Evolutionary conservation across 1,140 invertebrate species (phyloP), one percentile per base, ranked within the genome.

Genomic region (Ceratoteleas bidentatus): DNA sequence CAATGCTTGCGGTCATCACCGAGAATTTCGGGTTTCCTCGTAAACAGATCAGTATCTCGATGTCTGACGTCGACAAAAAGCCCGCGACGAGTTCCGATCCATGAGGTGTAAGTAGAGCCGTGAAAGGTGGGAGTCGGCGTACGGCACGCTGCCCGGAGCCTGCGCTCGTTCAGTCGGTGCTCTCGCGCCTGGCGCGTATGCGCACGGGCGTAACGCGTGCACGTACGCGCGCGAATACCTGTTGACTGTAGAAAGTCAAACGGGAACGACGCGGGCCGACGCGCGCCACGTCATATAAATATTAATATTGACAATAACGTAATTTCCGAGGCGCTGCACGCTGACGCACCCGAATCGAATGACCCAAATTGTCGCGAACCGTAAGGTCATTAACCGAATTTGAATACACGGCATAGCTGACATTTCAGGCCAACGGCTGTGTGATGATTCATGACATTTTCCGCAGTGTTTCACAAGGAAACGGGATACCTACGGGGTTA

Each of bases 231-330:
- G 58, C 66, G 40, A 77, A 79, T 87, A 80, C 83, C 86, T 81
- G 84, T 86, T 83, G 81, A 68, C 80, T 86, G 87, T 88, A 86
- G 87, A 90, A 89, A 90, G 88, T 84, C 81, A 69, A 77, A 49
- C 81, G 43, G 13, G 43, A 45, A n/a, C n/a, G n/a, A 13, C n/a
- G 54, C 81, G 43, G 13, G 43, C 10, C n/a, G n/a, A 1, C n/a
- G 54, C 81, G 58, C 65, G 68, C 80, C 66, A 60, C 72, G 78
- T 62, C 69, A 54, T 88, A 88, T 89, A 88, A 90, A 89, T 89
- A 88, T 89, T 87, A 88, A 89, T 89, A 89, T 88, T 85, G 78
- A 86, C 86, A 86, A 89, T 89, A 88, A 85, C 75, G 86, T 86
- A 85, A 89, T 88, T 89, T 86, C 56, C 68, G 66, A 87, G 85